A percentile compares a stretch with the other conserved stretches of the same genome.
phyloP scores from a whole-genome alignment of 2,797 vertebrate genomes.

The Alectoris magna region DNA sequence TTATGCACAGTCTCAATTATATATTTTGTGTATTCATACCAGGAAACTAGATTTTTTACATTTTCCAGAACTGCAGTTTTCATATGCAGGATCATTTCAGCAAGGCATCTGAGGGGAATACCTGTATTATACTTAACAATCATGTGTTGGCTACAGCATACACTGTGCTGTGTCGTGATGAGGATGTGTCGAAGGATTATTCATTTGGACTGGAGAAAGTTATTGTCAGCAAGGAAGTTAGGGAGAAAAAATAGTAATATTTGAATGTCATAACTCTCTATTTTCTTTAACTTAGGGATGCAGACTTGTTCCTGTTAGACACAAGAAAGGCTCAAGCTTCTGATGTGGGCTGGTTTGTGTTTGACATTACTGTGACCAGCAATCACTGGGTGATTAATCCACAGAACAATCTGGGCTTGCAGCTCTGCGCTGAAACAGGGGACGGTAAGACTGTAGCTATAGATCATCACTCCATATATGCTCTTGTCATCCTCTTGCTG shows the following conservation, averaged over 20 bases:
- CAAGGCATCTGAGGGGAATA: conserved; percentile 24
- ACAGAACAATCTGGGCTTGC: conserved; percentile 96
- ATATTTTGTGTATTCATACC: background rate
- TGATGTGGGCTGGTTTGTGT: conserved; percentile 97
- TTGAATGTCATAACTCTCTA: conserved; percentile 14
- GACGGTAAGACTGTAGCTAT: conserved; percentile 85
- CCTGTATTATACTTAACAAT: background rate
- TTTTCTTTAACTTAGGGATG: conserved; percentile 86
- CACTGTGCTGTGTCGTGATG: background rate
- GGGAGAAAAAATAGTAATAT: conserved; percentile 1
- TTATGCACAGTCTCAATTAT: background rate
- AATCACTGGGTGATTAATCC: conserved; percentile 99
- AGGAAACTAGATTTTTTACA: conserved; percentile 19
- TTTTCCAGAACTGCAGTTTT: conserved; percentile 27
- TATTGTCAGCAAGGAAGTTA: conserved; percentile 27
- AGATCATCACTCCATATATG: background rate
- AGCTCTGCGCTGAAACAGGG: conserved; percentile 92
- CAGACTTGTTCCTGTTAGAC: conserved; percentile 95
- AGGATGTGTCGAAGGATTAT: background rate
- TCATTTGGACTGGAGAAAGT: background rate
- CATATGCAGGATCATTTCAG: conserved; percentile 4
- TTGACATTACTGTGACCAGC: conserved; percentile 98
- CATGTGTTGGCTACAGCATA: background rate
- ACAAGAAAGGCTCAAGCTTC: conserved; percentile 90
- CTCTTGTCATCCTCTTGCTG: background rate